phyloP scores from a whole-genome alignment of 1,140 invertebrate species.

The Catajapyx aquilonaris region DNA sequence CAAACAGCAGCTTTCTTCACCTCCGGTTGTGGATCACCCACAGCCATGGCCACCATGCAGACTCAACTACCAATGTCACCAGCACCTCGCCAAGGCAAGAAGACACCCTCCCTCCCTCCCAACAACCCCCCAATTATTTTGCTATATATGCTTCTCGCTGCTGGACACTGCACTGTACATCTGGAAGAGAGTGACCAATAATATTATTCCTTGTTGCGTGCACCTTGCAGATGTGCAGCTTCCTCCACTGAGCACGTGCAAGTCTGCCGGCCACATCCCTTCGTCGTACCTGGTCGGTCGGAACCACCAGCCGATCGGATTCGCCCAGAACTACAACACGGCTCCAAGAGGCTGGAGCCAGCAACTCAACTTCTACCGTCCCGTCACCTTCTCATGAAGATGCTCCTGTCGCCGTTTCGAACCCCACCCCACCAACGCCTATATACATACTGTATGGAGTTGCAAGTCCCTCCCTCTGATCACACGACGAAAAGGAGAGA shows the following conservation, averaged over 20 bases:
- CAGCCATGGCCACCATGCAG: constrained; percentile 12
- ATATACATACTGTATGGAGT: too few relatives aligned
- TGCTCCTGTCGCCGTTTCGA: too few relatives aligned
- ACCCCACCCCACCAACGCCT: too few relatives aligned
- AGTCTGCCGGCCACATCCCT: constrained; percentile 15
- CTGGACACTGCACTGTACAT: not conserved
- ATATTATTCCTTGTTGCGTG: not conserved
- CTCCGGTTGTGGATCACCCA: constrained; percentile 8
- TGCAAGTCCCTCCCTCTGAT: too few relatives aligned
- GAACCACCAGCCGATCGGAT: constrained; percentile 22
- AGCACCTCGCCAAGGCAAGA: constrained; percentile 3
- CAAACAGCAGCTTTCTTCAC: not conserved
- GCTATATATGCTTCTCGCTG: not conserved
- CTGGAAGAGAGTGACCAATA: not conserved
- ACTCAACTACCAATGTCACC: constrained; percentile 8
- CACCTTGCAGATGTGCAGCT: constrained; percentile 1
- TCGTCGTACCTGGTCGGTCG: constrained; percentile 21
- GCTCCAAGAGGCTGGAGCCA: constrained; percentile 57
- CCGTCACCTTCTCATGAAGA: constrained; percentile 45
- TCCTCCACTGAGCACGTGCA: too few relatives aligned
- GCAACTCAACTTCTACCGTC: constrained; percentile 36
- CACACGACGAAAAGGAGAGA: too few relatives aligned
- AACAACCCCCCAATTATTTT: constrained; percentile 14
- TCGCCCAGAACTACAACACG: constrained; percentile 55
- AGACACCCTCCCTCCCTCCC: constrained; percentile 7